Conservation (phyloP, 2,113 vertebrate species). For the Cyanoramphus novaezelandiae region DNA sequence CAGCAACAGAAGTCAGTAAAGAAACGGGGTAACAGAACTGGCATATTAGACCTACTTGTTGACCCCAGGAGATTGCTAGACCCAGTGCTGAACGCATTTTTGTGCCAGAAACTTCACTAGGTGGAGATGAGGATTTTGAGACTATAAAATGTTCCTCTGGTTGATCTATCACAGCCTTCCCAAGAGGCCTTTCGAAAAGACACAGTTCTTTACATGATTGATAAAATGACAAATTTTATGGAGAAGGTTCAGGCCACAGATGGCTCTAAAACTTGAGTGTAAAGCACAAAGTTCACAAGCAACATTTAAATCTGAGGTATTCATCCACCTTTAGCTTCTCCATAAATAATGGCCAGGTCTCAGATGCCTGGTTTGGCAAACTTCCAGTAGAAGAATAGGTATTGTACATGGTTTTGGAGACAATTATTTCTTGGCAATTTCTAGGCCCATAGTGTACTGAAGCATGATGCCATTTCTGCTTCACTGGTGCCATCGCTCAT, state of each 20-base stretch:
- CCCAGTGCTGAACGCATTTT: background rate
- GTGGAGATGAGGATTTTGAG: background rate
- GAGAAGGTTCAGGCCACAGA: background rate
- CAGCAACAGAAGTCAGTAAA: background rate
- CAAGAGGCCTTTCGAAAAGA: background rate
- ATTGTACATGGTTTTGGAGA: background rate
- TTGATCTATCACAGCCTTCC: background rate
- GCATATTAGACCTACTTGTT: rapidly evolving
- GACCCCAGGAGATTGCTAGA: background rate
- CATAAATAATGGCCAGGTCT: background rate
- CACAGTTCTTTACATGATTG: background rate
- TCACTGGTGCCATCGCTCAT: background rate
- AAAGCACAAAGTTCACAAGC: background rate
- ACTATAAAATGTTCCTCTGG: background rate
- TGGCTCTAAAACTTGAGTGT: background rate
- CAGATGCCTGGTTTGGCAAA: background rate
- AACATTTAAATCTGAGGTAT: background rate
- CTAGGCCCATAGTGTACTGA: background rate
- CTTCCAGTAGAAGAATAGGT: background rate
- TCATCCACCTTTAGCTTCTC: background rate
- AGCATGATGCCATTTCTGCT: background rate
- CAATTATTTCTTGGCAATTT: background rate
- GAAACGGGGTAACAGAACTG: background rate
- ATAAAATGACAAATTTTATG: background rate
- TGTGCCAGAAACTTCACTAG: background rate